Percentiles rank a stretch among this genome's conserved stretches.
phyloP scores from a whole-genome alignment of 2,797 vertebrate genomes.

The Momotus momota region DNA sequence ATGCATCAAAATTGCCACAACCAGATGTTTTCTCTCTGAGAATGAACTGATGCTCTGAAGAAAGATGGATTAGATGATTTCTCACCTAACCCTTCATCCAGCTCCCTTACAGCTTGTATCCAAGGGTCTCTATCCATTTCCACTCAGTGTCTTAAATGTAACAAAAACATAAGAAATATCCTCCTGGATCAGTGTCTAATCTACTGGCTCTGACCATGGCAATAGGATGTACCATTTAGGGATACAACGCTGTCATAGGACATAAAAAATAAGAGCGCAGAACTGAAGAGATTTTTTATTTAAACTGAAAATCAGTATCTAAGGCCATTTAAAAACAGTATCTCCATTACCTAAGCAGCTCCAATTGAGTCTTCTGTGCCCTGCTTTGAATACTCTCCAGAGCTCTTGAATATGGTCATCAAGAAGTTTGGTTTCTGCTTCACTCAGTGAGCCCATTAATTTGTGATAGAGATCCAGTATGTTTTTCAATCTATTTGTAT shows the following conservation, averaged over 20 bases:
- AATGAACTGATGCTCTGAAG: background rate
- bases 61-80: background rate
- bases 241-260: background rate
- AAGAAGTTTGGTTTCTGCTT: slow-evolving; percentile 84
- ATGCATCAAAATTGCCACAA: background rate
- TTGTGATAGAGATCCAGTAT: slow-evolving; percentile 82
- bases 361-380: slow-evolving; percentile 89
- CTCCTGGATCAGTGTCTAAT: background rate
- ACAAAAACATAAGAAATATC: background rate
- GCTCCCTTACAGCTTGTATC: background rate
- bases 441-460: slow-evolving; percentile 82
- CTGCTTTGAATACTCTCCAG: slow-evolving; percentile 79
- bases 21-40: background rate
- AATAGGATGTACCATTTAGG: background rate
- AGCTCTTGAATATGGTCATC: slow-evolving; percentile 81
- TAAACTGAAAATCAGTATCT: background rate
- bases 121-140: background rate
- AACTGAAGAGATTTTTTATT: background rate
- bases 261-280: background rate
- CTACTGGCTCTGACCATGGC: background rate
- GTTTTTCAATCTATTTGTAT: slow-evolving; percentile 79
- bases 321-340: background rate
- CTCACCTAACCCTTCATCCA: background rate
- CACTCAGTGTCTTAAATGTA: background rate
- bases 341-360: slow-evolving; percentile 85